A percentile compares a stretch with the other conserved stretches of the same genome.
Evolutionary conservation across 64 coral and sea anemone genomes (phyloP).

Genomic region (Dendrophyllia cribrosa): DNA sequence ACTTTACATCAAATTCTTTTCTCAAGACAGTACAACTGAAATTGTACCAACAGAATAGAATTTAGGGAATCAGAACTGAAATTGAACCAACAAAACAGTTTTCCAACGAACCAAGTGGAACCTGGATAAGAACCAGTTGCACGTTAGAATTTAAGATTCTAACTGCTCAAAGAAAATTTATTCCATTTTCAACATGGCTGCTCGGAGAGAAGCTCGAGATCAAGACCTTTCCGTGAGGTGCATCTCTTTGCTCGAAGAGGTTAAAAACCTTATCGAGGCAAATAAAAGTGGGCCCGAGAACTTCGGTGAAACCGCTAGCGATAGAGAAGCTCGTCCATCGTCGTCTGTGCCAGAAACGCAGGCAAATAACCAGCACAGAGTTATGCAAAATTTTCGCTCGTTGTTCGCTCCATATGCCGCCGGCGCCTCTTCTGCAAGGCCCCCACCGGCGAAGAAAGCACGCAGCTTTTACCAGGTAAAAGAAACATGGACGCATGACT

Average conservation of each 20-base stretch:
- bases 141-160: neutral
- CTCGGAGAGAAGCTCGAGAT: neutral
- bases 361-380: neutral
- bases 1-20: neutral
- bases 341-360: neutral
- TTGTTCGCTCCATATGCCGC: neutral
- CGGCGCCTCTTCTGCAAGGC: neutral
- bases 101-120: neutral
- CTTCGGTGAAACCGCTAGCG: neutral
- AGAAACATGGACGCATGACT: neutral
- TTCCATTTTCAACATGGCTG: constrained; percentile 12
- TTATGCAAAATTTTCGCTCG: neutral
- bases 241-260: neutral
- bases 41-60: constrained; percentile 11
- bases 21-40: neutral
- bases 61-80: neutral
- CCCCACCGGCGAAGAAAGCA: neutral
- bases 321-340: neutral
- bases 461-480: neutral
- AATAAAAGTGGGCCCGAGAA: neutral
- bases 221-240: neutral
- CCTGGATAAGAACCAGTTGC: neutral
- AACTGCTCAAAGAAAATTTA: neutral
- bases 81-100: neutral
- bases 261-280: constrained; percentile 9